Evolutionary conservation across 2,113 vertebrate species (phyloP), one percentile per base, ranked within the genome.

Genomic region (Crotalus tigris): DNA sequence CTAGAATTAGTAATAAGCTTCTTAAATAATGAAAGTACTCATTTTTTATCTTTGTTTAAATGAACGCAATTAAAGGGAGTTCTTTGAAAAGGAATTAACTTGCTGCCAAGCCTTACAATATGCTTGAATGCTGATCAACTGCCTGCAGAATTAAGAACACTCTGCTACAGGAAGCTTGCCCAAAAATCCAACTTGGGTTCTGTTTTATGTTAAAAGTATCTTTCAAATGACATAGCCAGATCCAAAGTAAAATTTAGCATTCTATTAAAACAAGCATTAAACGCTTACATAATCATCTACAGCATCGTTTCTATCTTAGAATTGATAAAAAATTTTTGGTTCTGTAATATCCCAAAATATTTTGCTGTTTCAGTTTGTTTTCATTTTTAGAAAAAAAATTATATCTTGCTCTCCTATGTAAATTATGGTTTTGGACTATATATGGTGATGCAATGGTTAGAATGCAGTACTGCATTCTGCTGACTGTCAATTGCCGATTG

Each of bases 401-500:
- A 0, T 64, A 0, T 19, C 0, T 1, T 0, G 58, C 7, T 86
- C 10, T 86, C 69, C 26, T 1, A 2, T 29, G 19, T 75, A 29
- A 88, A 57, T 26, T 3, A n/a, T 19, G 58, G 15, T 53, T 81
- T 58, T 51, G 89, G 7, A n/a, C 55, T 2, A 39, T 23, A 85
- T 61, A 29, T 64, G 11, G 26, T 29, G 26, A 24, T 0, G 3
- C 10, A 64, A 1, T 64, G 11, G 26, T n/a, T 64, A 64, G 61
- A 64, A 29, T n/a, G 26, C 61, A 64, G 61, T 64, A 64, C 29
- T 64, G 3, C 26, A 64, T 64, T 64, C 61, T 64, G 61, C 61
- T 64, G 61, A 64, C 61, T 64, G 26, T 3, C 0, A 10, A 29
- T 1, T 64, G 59, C 26, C 59, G 26, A 10, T 11, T 64, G 61